Evolutionary conservation across 2,888 invertebrate genomes (phyloP).

Genomic region (Orchesella flavescens): DNA sequence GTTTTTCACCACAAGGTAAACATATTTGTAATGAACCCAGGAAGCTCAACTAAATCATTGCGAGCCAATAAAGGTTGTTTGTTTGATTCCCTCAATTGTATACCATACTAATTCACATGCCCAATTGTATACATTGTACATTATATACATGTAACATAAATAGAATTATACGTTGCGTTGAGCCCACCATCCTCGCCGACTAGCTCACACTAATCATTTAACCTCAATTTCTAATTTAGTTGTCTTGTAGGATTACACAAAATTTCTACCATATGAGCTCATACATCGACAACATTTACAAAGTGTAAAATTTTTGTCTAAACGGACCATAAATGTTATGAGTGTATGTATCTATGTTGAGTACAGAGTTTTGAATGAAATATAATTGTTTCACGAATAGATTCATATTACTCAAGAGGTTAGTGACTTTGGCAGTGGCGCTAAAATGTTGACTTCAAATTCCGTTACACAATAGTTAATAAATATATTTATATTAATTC

Average conservation of each 20-base stretch:
- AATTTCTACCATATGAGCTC: too few relatives aligned
- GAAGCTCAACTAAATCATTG: conserved; percentile 27
- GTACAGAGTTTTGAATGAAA: too few relatives aligned
- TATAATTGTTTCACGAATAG: background rate
- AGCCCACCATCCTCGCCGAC: too few relatives aligned
- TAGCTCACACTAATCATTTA: too few relatives aligned
- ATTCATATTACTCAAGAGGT: conserved; percentile 10
- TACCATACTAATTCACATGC: conserved; percentile 5
- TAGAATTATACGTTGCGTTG: too few relatives aligned
- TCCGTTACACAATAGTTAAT: background rate
- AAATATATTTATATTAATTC: background rate
- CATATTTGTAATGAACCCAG: too few relatives aligned
- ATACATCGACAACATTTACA: background rate
- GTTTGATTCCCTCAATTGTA: background rate
- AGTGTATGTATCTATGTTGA: background rate
- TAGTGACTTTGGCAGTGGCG: background rate
- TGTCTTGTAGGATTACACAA: too few relatives aligned
- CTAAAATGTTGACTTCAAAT: background rate
- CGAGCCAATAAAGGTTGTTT: conserved; percentile 21
- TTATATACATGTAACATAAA: too few relatives aligned
- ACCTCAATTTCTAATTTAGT: too few relatives aligned
- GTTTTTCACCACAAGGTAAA: background rate
- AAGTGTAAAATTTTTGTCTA: background rate
- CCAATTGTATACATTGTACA: background rate
- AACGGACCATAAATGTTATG: background rate